Evolutionary conservation across 2,797 vertebrate species (phyloP).

Genomic region (Sphenodon punctatus): DNA sequence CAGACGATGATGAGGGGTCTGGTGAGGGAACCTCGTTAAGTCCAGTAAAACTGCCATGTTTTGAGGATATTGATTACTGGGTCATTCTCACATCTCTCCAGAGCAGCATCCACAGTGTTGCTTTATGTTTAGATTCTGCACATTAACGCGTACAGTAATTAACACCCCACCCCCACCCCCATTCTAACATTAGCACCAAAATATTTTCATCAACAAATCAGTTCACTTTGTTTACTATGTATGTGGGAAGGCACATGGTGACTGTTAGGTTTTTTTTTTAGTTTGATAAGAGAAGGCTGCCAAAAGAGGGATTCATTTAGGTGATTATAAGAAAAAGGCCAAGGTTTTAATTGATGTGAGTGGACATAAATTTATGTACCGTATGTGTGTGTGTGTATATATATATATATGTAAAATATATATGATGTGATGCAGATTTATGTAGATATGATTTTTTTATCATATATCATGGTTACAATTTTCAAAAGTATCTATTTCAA

Average conservation of each 20-base stretch:
- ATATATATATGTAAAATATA: background rate
- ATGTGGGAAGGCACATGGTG: slow-evolving; percentile 33
- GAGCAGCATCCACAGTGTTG: slow-evolving; percentile 70
- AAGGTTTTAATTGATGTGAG: background rate
- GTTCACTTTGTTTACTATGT: slow-evolving; percentile 20
- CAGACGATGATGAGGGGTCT: slow-evolving; percentile 86
- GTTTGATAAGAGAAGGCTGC: slow-evolving; percentile 79
- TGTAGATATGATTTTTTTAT: too few relatives aligned
- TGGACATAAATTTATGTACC: background rate
- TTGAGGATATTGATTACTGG: slow-evolving; percentile 78
- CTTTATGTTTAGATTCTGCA: slow-evolving; percentile 73
- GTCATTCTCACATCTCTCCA: slow-evolving; percentile 76
- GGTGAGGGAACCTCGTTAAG: slow-evolving; percentile 92
- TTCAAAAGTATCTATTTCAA: background rate
- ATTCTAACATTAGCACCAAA: slow-evolving; percentile 30
- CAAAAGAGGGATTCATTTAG: slow-evolving; percentile 69
- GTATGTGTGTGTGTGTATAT: background rate
- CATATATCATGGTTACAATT: too few relatives aligned
- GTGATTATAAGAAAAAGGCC: slow-evolving; percentile 33
- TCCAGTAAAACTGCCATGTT: slow-evolving; percentile 79
- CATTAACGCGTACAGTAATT: slow-evolving; percentile 58
- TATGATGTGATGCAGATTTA: too few relatives aligned
- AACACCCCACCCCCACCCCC: slow-evolving; percentile 48
- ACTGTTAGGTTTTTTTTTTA: slow-evolving; percentile 29
- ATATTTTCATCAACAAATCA: slow-evolving; percentile 8